phyloP scores from a whole-genome alignment of 1,140 invertebrate genomes.

The Acyrthosiphon pisum region DNA sequence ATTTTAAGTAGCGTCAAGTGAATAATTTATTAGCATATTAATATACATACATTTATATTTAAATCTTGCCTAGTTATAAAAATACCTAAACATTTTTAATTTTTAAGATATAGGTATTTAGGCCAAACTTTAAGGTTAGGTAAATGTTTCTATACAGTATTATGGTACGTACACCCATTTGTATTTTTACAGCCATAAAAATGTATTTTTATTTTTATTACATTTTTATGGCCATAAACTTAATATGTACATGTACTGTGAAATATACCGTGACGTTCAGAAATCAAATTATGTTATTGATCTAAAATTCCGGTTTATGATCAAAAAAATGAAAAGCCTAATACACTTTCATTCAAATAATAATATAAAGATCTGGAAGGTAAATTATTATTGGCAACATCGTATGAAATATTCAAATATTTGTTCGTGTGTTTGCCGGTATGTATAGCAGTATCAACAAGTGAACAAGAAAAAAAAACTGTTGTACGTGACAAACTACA shows the following conservation, averaged over 20 bases:
- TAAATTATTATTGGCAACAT: background rate
- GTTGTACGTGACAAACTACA: background rate
- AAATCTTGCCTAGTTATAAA: background rate
- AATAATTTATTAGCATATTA: background rate
- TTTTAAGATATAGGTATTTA: background rate
- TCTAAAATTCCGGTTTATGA: background rate
- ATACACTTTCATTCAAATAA: background rate
- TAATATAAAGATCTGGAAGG: background rate
- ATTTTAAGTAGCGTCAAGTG: background rate
- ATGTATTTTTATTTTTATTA: conserved; percentile 9
- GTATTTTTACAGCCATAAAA: background rate
- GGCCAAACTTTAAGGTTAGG: background rate
- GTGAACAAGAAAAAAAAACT: background rate
- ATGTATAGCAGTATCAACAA: background rate
- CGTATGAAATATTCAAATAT: background rate
- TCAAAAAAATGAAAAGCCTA: background rate
- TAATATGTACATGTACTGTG: background rate
- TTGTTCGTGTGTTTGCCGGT: background rate
- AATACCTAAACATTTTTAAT: background rate
- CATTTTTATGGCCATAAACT: background rate
- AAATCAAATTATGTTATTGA: background rate
- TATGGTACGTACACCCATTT: background rate
- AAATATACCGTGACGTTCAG: background rate
- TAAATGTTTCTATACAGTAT: background rate
- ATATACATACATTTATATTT: background rate